These are phyloP conservation scores for Blennius ocellaris DNA, from an alignment of 2,113 vertebrate genomes.

Conservation along the genomic window DNA sequence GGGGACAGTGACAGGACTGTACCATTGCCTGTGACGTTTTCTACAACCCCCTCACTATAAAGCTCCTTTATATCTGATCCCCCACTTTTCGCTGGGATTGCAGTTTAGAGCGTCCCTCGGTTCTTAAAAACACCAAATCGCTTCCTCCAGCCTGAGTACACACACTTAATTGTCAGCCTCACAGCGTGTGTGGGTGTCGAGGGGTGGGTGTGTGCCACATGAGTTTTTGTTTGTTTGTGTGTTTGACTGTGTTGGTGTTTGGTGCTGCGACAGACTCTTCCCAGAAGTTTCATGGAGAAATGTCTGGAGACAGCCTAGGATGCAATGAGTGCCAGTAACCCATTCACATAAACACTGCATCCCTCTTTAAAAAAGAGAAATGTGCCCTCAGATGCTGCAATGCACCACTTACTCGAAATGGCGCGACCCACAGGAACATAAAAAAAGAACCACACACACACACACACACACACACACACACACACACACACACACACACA, in stretches of 20 bases:
- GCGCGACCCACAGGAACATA: slow-evolving; percentile 14
- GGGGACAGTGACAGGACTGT: slow-evolving; percentile 27
- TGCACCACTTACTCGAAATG: slow-evolving; percentile 47
- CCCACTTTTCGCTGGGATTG: neutral
- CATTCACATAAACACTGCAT: slow-evolving; percentile 68
- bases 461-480: neutral
- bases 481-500: neutral
- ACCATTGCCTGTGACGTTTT: neutral
- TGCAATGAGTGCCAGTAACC: slow-evolving; percentile 63
- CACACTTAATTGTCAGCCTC: slow-evolving; percentile 46
- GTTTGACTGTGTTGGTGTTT: slow-evolving; percentile 14
- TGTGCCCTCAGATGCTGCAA: slow-evolving; percentile 44
- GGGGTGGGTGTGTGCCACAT: neutral
- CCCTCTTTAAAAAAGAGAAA: slow-evolving; percentile 39
- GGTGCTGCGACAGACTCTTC: slow-evolving; percentile 30
- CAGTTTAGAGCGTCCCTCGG: slow-evolving; percentile 18
- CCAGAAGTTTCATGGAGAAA: slow-evolving; percentile 44
- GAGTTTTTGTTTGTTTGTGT: neutral
- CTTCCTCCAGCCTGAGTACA: slow-evolving; percentile 34
- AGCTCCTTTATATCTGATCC: slow-evolving; percentile 31
- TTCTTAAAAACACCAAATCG: slow-evolving; percentile 20
- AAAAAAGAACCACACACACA: neutral
- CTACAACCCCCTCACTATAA: neutral
- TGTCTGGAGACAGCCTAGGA: slow-evolving; percentile 48
- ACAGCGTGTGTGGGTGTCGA: slow-evolving; percentile 5